Evolutionary conservation across 2,113 vertebrate species (phyloP), one percentile per base, ranked within the genome.

Genomic region (Pedionomus torquatus): DNA sequence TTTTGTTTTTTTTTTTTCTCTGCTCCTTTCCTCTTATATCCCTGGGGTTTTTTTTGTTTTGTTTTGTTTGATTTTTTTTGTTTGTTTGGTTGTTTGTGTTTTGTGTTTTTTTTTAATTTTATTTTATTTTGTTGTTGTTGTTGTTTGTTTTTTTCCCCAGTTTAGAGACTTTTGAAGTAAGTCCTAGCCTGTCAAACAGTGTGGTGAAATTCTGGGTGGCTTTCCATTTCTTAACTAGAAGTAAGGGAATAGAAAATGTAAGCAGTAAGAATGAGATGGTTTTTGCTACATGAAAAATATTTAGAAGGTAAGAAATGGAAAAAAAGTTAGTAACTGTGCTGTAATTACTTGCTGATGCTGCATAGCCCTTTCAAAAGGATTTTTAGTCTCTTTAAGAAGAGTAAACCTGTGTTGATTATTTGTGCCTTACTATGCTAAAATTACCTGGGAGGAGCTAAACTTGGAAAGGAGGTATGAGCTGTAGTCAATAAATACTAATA

Each of bases 41-140:
- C 4, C 7, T 3, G 1, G 0, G 1, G 0, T 4, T 1, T 31
- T 30, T 37, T 39, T 7, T 41, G 41, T n/a, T n/a, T n/a, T n/a
- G n/a, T n/a, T n/a, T n/a, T n/a, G n/a, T n/a, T n/a, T n/a, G n/a
- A n/a, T n/a, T n/a, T n/a, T n/a, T n/a, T n/a, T n/a, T n/a, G n/a
- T n/a, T n/a, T n/a, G n/a, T n/a, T n/a, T n/a, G n/a, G n/a, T n/a
- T n/a, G n/a, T n/a, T n/a, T n/a, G n/a, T n/a, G n/a, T n/a, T n/a
- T n/a, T n/a, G n/a, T n/a, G n/a, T n/a, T n/a, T n/a, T n/a, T n/a
- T n/a, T n/a, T n/a, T n/a, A n/a, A n/a, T n/a, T n/a, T n/a, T n/a
- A n/a, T n/a, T n/a, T n/a, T n/a, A n/a, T n/a, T n/a, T n/a, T n/a
- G n/a, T n/a, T n/a, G n/a, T n/a, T n/a, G n/a, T n/a, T n/a, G n/a